A percentile compares a stretch with the other conserved stretches of the same genome.
These are phyloP conservation scores for Tylochromis polylepis DNA, from an alignment of 2,113 vertebrate species.

Conservation along the genomic window DNA sequence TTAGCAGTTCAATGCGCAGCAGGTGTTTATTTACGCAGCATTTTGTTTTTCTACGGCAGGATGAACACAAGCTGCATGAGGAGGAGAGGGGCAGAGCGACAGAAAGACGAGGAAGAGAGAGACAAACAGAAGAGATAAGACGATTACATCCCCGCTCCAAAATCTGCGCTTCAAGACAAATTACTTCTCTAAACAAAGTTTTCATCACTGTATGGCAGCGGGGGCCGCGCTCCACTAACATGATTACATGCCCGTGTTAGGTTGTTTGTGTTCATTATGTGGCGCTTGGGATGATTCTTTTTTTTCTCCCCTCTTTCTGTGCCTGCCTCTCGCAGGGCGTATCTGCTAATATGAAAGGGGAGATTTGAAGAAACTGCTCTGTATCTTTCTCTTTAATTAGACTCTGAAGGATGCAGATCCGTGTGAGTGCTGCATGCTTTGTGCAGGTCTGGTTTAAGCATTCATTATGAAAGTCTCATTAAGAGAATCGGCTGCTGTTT, in stretches of 20 bases:
- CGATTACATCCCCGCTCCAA: slow-evolving; percentile 37
- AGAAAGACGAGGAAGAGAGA: background rate
- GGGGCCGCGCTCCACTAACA: background rate
- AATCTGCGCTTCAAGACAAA: slow-evolving; percentile 31
- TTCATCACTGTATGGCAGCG: slow-evolving; percentile 10
- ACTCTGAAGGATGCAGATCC: background rate
- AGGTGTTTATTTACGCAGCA: slow-evolving; percentile 21
- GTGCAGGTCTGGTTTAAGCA: background rate
- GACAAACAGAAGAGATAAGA: slow-evolving; percentile 12
- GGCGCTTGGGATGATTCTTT: slow-evolving; percentile 22
- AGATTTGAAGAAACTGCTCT: slow-evolving; percentile 3
- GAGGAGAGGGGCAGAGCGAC: background rate
- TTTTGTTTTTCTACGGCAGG: background rate
- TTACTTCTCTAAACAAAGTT: slow-evolving; percentile 44
- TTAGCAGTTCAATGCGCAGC: background rate
- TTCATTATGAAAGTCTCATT: background rate
- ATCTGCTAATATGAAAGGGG: slow-evolving; percentile 5
- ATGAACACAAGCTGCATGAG: background rate
- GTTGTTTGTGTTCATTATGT: slow-evolving; percentile 45
- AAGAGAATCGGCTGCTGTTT: background rate
- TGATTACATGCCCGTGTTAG: slow-evolving; percentile 1
- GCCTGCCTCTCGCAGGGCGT: background rate
- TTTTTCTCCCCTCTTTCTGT: background rate
- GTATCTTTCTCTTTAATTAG: slow-evolving; percentile 22
- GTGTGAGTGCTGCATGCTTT: background rate